Evolutionary conservation across 23 tunicate genomes (phyloP), one percentile per base, ranked within the genome.

Genomic region (Diplosoma virens): DNA sequence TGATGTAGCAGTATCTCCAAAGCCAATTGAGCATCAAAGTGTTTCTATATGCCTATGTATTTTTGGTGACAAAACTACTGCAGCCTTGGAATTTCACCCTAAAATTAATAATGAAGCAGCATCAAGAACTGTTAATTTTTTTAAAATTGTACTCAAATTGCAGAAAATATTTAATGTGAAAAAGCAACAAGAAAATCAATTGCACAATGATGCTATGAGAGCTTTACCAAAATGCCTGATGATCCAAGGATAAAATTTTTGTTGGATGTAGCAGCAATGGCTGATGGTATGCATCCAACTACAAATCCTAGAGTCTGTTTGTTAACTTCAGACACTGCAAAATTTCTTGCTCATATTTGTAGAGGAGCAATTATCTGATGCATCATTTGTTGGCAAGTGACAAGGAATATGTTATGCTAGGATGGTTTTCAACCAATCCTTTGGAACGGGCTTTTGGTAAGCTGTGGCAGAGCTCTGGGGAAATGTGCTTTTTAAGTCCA

Each of bases 251-350:
- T 55, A 4, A 22, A 55, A 55, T 55, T 55, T 16, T 20, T 55
- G 4, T 55, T 55, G 20, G 63, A 55, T 55, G 63, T 55, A 14
- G 63, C 63, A 4, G 24, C 63, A 55, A 55, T 55, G 63, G 63
- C 24, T 11, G 63, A 55, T 25, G 24, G 20, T 55, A 20, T 55
- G 63, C 21, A 55, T 4, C 63, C 63, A 11, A 55, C 24, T 20
- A 55, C 25, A 22, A 55, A 20, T 55, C 24, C 24, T 16, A 22
- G 24, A 25, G 17, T 20, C 5, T 16, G 20, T 55, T 55, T 55
- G n/a, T n/a, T n/a, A 11, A 11, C 24, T 16, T 4, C 21, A 20
- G 24, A 20, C 20, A 6, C 24, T 20, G 63, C 63, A 11, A 4
- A 22, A 14, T 55, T 20, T 20, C 5, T 55, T 4, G 21, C 20